Evolutionary conservation across 2,113 vertebrate species (phyloP).

Genomic region (Sardina pilchardus): DNA sequence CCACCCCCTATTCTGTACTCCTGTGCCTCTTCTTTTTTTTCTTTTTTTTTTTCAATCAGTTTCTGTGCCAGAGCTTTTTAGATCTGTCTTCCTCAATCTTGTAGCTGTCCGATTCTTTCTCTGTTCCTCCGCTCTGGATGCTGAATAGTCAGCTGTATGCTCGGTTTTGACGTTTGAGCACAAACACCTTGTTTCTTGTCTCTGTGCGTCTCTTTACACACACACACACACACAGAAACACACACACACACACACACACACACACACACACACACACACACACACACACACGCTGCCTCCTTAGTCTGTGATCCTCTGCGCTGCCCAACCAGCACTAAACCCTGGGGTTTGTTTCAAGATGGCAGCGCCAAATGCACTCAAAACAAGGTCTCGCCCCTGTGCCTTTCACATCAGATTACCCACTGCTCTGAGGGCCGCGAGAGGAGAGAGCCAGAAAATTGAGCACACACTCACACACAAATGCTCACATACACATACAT

Average conservation of each 20-base stretch:
- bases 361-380: slow-evolving; percentile 14
- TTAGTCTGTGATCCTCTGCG: not conserved
- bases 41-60: not conserved
- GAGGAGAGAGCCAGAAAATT: not conserved
- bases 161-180: not conserved
- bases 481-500: not conserved
- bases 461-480: not conserved
- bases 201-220: not conserved
- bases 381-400: slow-evolving; percentile 27
- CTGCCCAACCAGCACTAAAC: not conserved
- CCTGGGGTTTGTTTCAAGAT: not conserved
- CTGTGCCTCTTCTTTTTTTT: too few species aligned
- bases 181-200: not conserved
- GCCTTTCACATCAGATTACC: slow-evolving; percentile 30
- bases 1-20: not conserved
- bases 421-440: not conserved
- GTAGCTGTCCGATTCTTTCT: slow-evolving; percentile 2
- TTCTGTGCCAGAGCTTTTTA: not conserved
- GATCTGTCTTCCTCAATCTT: not conserved
- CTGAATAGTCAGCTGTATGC: not conserved
- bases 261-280: slow-evolving; percentile 4
- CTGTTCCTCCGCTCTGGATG: not conserved
- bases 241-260: not conserved
- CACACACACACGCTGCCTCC: not conserved
- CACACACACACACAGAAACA: not conserved